These are phyloP conservation scores for Alloplasta piceator DNA, from an alignment of 2,888 invertebrate genomes.

Conservation along the genomic window DNA sequence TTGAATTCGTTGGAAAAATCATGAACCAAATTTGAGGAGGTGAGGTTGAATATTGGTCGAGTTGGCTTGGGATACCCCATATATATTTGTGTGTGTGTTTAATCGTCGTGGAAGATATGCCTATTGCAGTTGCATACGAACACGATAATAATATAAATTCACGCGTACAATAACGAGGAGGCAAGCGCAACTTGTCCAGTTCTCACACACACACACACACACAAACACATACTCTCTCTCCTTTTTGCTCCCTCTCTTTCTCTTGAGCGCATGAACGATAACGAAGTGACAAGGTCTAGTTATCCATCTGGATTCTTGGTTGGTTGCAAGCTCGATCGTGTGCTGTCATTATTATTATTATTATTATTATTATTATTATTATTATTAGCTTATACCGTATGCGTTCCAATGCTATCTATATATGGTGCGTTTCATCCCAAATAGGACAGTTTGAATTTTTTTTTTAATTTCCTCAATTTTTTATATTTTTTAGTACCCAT, in stretches of 20 bases:
- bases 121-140: constrained; percentile 1
- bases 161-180: constrained; percentile 46
- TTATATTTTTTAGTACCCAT: too few relatives aligned
- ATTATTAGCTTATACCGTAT: too few relatives aligned
- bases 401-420: too few relatives aligned
- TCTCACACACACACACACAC: constrained; percentile 14
- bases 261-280: constrained; percentile 39
- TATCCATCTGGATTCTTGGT: constrained; percentile 49
- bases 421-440: too few relatives aligned
- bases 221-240: constrained; percentile 5
- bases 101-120: constrained; percentile 1
- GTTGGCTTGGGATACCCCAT: too few relatives aligned
- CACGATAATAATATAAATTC: constrained; percentile 43
- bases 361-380: not conserved
- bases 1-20: too few relatives aligned
- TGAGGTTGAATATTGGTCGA: too few relatives aligned
- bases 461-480: too few relatives aligned
- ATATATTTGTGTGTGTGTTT: too few relatives aligned
- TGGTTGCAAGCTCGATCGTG: constrained; percentile 32
- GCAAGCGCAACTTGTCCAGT: constrained; percentile 20
- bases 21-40: too few relatives aligned
- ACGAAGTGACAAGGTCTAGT: constrained; percentile 54
- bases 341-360: constrained; percentile 29
- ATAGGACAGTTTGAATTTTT: too few relatives aligned
- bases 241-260: constrained; percentile 28